A percentile compares a stretch with the other conserved stretches of the same genome.
Conservation (phyloP, 2,113 vertebrate species). For the Leucoraja erinaceus region DNA sequence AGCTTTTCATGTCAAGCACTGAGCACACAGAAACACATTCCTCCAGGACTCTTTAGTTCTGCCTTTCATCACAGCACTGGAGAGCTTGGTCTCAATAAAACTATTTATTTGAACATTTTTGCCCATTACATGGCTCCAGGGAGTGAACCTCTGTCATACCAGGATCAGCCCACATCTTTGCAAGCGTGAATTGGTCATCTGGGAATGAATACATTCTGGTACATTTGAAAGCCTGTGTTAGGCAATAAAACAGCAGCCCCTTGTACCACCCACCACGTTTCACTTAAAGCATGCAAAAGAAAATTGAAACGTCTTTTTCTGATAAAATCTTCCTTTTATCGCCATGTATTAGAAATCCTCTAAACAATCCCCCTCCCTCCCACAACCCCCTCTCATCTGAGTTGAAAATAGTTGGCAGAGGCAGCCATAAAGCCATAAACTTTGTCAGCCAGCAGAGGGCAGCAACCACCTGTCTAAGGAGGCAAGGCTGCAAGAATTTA, state of each 20-base stretch:
- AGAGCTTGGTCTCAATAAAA: neutral
- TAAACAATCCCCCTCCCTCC: neutral
- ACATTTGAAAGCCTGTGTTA: neutral
- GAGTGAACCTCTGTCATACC: neutral
- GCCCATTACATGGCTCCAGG: neutral
- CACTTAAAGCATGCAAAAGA: neutral
- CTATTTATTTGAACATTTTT: neutral
- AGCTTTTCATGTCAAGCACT: neutral
- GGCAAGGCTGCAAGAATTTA: neutral
- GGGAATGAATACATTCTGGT: neutral
- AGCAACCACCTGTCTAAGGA: neutral
- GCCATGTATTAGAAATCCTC: neutral
- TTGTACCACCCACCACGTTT: neutral
- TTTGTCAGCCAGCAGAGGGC: neutral
- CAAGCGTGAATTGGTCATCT: neutral
- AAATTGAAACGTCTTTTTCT: neutral
- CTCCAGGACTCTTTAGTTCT: neutral
- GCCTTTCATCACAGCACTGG: neutral
- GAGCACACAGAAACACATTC: neutral
- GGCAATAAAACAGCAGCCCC: neutral
- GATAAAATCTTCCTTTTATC: neutral
- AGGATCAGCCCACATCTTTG: neutral
- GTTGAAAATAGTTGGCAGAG: neutral
- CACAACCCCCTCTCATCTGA: neutral
- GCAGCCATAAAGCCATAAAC: neutral